Base-by-base conservation (phyloP, 2,888 invertebrate genomes). In the Autographa pulchrina region DNA sequence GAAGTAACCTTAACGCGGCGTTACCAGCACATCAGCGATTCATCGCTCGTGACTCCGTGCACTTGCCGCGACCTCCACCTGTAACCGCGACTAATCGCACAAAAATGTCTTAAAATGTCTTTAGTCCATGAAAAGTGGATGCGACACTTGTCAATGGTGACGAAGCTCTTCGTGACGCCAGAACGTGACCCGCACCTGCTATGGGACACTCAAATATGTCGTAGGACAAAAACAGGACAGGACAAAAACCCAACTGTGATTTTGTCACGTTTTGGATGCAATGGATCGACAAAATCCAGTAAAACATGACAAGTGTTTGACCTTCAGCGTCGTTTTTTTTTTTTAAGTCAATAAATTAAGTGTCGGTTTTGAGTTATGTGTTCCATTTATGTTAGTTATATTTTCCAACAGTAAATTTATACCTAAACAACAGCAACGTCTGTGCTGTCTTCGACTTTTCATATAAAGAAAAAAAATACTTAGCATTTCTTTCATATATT, bases 61-160 rank as follows among this genome's bases (percentile, higher is more conserved):
- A 90, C 90, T 89, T 89, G 90, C 84, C 87, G 80, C 88, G 90
- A 92, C 90, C 91, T 92, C 88, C 91, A 93, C 94, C 93, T 94
- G 94, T 89, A 87, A 69, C 82, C 93, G 92, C 84, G 87, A 84
- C 94, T 72, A 93, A 94, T 94, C 86, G 84, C 83, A 72, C 82
- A 86, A 88, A 89, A 89, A 90, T 87, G 86, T 86, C 84, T 85
- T 85, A 88, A 89, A 89, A 90, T 87, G 86, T 87, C 84, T 85
- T 85, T 85, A 84, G 84, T 77, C 75, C 81, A 86, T 73, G 87
- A 89, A 90, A 91, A 90, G 81, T 81, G 71, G 76, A 81, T 78
- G 73, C 69, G 11, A 38, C 85, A 88, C 89, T 87, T 87, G 89
- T 85, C 85, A 77, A 80, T 68, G 72, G 75, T 85, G 88, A 86